These are phyloP conservation scores for Lucilia sericata DNA, from an alignment of 1,140 invertebrate genomes.

Conservation along the genomic window DNA sequence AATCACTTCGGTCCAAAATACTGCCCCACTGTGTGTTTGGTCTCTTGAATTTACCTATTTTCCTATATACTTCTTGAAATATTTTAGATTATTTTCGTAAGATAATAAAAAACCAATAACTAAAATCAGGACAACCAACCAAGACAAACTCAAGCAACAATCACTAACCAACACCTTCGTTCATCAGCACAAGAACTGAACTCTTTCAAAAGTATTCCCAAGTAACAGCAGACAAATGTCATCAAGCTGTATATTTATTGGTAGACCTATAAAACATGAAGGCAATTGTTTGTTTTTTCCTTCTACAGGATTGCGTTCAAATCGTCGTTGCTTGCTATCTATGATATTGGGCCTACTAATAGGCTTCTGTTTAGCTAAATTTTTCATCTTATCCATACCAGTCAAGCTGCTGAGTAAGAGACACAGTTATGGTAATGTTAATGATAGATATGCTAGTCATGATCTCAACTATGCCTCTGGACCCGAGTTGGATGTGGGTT, in stretches of 20 bases:
- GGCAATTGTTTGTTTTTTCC: constrained; percentile 52
- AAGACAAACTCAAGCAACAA: not conserved
- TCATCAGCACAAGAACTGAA: not conserved
- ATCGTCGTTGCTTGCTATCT: constrained; percentile 61
- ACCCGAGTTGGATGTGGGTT: constrained; percentile 69
- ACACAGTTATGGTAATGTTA: constrained; percentile 61
- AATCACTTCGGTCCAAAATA: too few species aligned
- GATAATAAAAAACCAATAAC: too few species aligned
- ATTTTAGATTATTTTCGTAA: not conserved
- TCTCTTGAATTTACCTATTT: too few species aligned
- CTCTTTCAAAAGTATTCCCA: not conserved
- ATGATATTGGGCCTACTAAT: constrained; percentile 62
- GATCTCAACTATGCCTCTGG: constrained; percentile 71
- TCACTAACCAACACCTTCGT: too few species aligned
- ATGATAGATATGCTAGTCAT: constrained; percentile 73
- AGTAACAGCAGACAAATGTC: constrained; percentile 55
- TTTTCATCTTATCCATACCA: constrained; percentile 60
- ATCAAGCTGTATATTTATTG: constrained; percentile 57
- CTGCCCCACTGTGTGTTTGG: too few species aligned
- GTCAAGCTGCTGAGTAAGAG: constrained; percentile 54
- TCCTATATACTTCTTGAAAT: not conserved
- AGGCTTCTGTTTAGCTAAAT: constrained; percentile 63
- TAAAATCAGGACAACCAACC: too few species aligned
- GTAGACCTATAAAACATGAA: constrained; percentile 59
- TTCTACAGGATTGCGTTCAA: constrained; percentile 53